A percentile compares a stretch with the other conserved stretches of the same genome.
These are phyloP conservation scores for Conistra vaccinii DNA, from an alignment of 2,888 invertebrate species.

Conservation along the genomic window DNA sequence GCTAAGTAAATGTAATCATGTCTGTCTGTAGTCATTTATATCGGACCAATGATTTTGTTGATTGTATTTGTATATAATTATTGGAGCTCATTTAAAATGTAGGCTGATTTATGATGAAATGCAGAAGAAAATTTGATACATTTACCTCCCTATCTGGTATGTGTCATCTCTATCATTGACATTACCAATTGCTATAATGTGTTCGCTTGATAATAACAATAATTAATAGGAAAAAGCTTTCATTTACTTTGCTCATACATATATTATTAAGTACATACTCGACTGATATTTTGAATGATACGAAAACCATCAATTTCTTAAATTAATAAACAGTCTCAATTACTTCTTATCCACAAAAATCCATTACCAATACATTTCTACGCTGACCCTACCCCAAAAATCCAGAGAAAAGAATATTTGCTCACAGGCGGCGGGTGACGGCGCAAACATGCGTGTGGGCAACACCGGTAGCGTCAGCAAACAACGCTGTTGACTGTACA, in stretches of 20 bases:
- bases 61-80: no score
- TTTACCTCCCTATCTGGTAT: not conserved
- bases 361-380: constrained; percentile 36
- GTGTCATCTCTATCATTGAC: constrained; percentile 9
- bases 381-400: constrained; percentile 83
- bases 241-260: not conserved
- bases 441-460: constrained; percentile 86
- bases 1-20: constrained; percentile 5
- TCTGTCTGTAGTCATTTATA: not conserved
- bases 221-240: not conserved
- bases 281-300: not conserved
- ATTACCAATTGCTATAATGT: not conserved
- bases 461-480: constrained; percentile 89
- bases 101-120: not conserved
- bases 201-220: not conserved
- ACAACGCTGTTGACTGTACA: constrained; percentile 86
- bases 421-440: constrained; percentile 76
- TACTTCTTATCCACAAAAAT: not conserved
- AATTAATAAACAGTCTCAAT: not conserved
- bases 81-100: not conserved
- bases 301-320: not conserved
- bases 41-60: no score
- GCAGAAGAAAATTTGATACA: constrained; percentile 15
- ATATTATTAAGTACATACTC: not conserved
- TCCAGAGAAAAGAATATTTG: constrained; percentile 85